A percentile compares a stretch with the other conserved stretches of the same genome.
Conservation (phyloP, 2,888 invertebrate species). For the Drosophila anomalata region DNA sequence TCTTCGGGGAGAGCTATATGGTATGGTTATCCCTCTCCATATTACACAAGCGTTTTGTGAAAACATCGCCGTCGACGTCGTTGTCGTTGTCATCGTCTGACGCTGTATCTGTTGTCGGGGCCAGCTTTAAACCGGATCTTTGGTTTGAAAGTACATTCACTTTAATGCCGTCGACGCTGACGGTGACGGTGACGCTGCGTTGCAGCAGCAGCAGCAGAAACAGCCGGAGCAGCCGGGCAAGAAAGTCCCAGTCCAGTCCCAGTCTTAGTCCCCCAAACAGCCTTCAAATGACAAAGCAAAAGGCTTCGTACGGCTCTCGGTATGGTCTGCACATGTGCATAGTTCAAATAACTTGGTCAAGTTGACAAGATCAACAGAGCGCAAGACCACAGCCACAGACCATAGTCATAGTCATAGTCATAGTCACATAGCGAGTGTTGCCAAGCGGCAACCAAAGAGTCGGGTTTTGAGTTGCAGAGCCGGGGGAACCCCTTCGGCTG, state of each 20-base stretch:
- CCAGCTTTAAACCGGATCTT: constrained; percentile 79
- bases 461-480: constrained; percentile 35
- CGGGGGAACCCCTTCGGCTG: constrained; percentile 16
- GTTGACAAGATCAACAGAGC: constrained; percentile 72
- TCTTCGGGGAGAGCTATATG: constrained; percentile 14
- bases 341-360: constrained; percentile 78
- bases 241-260: constrained; percentile 9
- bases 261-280: constrained; percentile 38
- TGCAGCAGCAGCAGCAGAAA: constrained; percentile 44
- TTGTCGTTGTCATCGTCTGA: constrained; percentile 55
- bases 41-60: constrained; percentile 77
- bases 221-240: constrained; percentile 44
- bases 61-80: constrained; percentile 60
- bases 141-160: constrained; percentile 82
- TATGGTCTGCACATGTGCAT: constrained; percentile 71
- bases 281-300: constrained; percentile 75
- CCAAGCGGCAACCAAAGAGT: constrained; percentile 67
- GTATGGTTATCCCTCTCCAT: constrained; percentile 45
- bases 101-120: constrained; percentile 63
- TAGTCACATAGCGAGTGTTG: constrained; percentile 56
- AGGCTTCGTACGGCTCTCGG: constrained; percentile 48
- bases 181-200: constrained; percentile 45
- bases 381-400: constrained; percentile 8
- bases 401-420: constrained; percentile 8
- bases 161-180: constrained; percentile 67